phyloP scores from a whole-genome alignment of 2,113 vertebrate species.

The Cygnus atratus region DNA sequence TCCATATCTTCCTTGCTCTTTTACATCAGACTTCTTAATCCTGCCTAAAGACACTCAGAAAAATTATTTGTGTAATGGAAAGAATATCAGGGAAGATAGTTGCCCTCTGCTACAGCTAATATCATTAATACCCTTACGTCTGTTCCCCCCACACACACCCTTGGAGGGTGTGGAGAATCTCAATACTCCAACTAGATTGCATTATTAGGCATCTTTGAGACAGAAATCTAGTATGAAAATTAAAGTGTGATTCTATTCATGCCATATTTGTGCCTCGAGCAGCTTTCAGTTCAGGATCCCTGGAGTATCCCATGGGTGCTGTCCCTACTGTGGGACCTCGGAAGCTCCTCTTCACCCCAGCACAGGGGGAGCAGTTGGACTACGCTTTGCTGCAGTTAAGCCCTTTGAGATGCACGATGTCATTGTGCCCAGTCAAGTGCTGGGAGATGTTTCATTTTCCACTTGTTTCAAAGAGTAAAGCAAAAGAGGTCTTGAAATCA shows the following conservation, averaged over 20 bases:
- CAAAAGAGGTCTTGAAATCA: not conserved
- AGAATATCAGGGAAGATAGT: conserved; percentile 17
- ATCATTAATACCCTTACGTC: conserved; percentile 21
- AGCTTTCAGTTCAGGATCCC: not conserved
- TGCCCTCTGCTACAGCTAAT: conserved; percentile 41
- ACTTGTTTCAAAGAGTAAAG: not conserved
- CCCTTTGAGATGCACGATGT: not conserved
- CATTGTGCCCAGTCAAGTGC: not conserved
- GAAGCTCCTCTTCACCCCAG: not conserved
- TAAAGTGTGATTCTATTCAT: not conserved
- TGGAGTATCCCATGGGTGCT: not conserved
- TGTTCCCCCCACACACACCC: not conserved
- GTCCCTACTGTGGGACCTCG: not conserved
- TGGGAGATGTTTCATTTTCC: not conserved
- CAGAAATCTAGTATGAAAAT: not conserved
- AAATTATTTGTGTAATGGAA: not conserved
- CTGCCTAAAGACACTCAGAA: conserved; percentile 12
- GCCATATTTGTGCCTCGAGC: not conserved
- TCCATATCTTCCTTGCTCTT: conserved; percentile 35
- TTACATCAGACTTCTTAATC: conserved; percentile 36
- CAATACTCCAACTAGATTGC: not conserved
- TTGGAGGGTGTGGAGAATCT: not conserved
- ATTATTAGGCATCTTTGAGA: not conserved
- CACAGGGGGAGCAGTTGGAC: not conserved
- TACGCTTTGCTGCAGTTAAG: not conserved